These are phyloP conservation scores for Zaprionus bogoriensis DNA, from an alignment of 2,888 invertebrate species.

Conservation along the genomic window DNA sequence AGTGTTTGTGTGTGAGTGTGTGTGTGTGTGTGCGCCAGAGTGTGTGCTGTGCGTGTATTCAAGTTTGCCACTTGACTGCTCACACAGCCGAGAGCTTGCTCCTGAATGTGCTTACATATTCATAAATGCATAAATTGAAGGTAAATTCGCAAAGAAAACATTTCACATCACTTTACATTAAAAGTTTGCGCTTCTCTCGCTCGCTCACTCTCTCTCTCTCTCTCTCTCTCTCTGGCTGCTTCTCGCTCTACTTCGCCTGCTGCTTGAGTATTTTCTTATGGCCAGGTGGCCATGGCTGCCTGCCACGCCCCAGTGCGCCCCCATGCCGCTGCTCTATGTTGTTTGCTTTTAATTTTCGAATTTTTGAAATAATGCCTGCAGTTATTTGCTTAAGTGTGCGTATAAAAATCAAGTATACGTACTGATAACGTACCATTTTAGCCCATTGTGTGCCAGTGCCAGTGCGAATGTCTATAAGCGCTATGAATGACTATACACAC, in stretches of 20 bases:
- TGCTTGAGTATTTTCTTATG: slow-evolving; percentile 53
- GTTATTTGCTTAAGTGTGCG: slow-evolving; percentile 77
- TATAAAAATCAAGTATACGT: slow-evolving; percentile 77
- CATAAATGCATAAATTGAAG: slow-evolving; percentile 78
- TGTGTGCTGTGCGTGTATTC: slow-evolving; percentile 41
- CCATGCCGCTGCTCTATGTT: slow-evolving; percentile 48
- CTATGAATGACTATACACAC: too few relatives aligned
- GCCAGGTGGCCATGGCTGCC: slow-evolving; percentile 42
- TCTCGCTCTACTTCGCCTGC: slow-evolving; percentile 5
- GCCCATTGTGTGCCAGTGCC: slow-evolving; percentile 34
- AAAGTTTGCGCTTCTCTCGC: slow-evolving; percentile 44
- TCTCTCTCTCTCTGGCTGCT: neutral
- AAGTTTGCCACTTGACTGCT: slow-evolving; percentile 68
- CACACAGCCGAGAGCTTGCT: slow-evolving; percentile 43
- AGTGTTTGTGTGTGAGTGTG: slow-evolving; percentile 8
- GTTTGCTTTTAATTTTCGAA: slow-evolving; percentile 77
- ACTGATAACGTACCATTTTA: slow-evolving; percentile 66
- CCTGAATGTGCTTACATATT: slow-evolving; percentile 70
- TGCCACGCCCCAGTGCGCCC: slow-evolving; percentile 18
- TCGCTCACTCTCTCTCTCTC: neutral
- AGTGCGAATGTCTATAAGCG: slow-evolving; percentile 1
- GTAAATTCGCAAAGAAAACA: slow-evolving; percentile 76
- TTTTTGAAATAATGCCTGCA: slow-evolving; percentile 75
- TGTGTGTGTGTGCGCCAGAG: slow-evolving; percentile 21
- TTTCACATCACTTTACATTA: slow-evolving; percentile 75